Evolutionary conservation across 2,888 invertebrate species (phyloP).

Genomic region (Nephrotoma guestfalica): DNA sequence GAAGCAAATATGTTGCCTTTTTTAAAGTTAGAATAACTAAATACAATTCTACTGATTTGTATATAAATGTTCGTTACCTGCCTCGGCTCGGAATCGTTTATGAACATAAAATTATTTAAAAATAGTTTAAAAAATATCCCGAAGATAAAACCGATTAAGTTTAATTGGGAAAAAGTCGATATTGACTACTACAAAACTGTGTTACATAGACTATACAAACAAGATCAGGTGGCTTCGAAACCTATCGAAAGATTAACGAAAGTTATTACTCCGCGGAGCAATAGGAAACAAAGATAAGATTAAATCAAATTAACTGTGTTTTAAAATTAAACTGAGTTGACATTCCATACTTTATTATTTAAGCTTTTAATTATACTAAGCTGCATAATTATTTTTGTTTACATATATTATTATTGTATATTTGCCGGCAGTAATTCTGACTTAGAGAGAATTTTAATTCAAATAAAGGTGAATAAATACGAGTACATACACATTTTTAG

Average conservation of each 20-base stretch:
- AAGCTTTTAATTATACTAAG: no score
- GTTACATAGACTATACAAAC: neutral
- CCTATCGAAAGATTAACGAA: neutral
- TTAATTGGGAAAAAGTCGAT: neutral
- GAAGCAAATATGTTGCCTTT: neutral
- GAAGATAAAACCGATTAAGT: neutral
- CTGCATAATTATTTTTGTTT: no score
- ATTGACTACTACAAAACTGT: neutral
- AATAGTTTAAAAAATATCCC: neutral
- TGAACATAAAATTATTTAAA: neutral
- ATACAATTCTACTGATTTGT: neutral
- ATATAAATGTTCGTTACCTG: neutral
- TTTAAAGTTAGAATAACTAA: neutral
- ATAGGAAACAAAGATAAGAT: neutral
- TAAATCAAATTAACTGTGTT: neutral
- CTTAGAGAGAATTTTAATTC: no score
- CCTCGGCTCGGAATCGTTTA: neutral
- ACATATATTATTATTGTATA: no score
- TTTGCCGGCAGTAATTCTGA: no score
- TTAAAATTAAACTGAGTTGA: neutral
- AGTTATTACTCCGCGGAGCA: neutral
- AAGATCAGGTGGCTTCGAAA: neutral
- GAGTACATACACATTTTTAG: no score
- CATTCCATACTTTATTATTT: no score
- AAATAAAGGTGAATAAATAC: no score